Percentiles rank a stretch among this genome's conserved stretches.
Conservation (phyloP, 1,140 invertebrate species). For the Cydia splendana region DNA sequence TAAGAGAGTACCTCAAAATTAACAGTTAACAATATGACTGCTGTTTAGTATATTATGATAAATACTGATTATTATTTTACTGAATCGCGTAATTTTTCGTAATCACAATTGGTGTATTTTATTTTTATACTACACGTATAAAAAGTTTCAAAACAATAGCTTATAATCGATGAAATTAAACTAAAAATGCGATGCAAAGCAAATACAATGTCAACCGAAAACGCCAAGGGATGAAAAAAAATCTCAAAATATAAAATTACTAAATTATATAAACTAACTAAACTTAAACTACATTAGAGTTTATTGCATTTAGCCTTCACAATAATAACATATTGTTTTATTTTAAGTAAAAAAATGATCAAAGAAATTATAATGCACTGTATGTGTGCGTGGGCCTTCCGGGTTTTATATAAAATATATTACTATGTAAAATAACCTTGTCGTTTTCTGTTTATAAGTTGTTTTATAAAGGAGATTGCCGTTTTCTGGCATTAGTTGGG, state of each 20-base stretch:
- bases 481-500: neutral
- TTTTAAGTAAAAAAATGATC: slow-evolving; percentile 43
- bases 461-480: neutral
- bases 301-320: slow-evolving; percentile 53
- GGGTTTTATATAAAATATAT: slow-evolving; percentile 12
- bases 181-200: slow-evolving; percentile 36
- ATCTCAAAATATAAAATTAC: slow-evolving; percentile 40
- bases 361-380: slow-evolving; percentile 43
- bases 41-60: neutral
- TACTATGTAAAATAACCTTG: slow-evolving; percentile 1
- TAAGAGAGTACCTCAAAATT: neutral
- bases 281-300: slow-evolving; percentile 51
- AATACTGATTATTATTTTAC: neutral
- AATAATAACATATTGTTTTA: slow-evolving; percentile 37
- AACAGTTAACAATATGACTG: neutral
- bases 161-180: slow-evolving; percentile 29
- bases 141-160: slow-evolving; percentile 5
- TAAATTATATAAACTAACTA: slow-evolving; percentile 47
- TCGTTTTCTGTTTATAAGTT: slow-evolving; percentile 1
- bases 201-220: slow-evolving; percentile 36
- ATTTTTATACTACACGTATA: neutral
- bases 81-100: neutral
- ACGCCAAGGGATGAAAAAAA: slow-evolving; percentile 33
- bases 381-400: slow-evolving; percentile 39
- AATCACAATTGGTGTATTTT: neutral